A percentile compares a stretch with the other conserved stretches of the same genome.
These are phyloP conservation scores for Scomberomorus guttatus DNA, from an alignment of 2,797 vertebrate genomes.

Conservation along the genomic window DNA sequence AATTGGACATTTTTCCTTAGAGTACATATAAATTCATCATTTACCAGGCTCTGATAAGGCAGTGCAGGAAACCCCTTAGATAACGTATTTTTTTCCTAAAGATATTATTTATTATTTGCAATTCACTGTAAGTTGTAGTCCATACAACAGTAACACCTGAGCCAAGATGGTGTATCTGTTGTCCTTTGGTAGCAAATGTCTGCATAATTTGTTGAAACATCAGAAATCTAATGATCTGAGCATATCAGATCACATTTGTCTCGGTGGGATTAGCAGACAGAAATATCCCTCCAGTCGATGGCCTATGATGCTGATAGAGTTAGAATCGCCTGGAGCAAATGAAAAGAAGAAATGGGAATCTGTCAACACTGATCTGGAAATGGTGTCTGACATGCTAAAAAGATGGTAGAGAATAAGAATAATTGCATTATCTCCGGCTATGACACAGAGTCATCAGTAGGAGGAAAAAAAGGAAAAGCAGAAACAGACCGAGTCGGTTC, in stretches of 20 bases:
- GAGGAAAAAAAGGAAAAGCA: background rate
- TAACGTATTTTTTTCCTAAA: slow-evolving; percentile 11
- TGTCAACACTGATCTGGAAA: slow-evolving; percentile 44
- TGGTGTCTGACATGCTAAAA: slow-evolving; percentile 33
- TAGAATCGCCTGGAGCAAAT: slow-evolving; percentile 49
- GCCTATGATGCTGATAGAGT: slow-evolving; percentile 47
- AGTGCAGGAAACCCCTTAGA: slow-evolving; percentile 2
- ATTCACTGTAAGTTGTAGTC: slow-evolving; percentile 39
- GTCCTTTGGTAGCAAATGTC: slow-evolving; percentile 48
- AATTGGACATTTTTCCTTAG: slow-evolving; percentile 48
- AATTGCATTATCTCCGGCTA: slow-evolving; percentile 9
- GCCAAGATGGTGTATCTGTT: slow-evolving; percentile 55
- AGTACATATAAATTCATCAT: slow-evolving; percentile 42
- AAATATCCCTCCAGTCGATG: slow-evolving; percentile 50
- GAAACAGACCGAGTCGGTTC: background rate
- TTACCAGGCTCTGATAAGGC: slow-evolving; percentile 20
- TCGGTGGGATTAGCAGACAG: slow-evolving; percentile 62
- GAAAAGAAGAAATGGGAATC: slow-evolving; percentile 48
- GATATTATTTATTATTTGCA: slow-evolving; percentile 41
- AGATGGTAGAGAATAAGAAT: slow-evolving; percentile 13
- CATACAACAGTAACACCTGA: slow-evolving; percentile 15
- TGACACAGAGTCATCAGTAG: background rate
- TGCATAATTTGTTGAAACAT: slow-evolving; percentile 69
- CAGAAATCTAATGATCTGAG: slow-evolving; percentile 70
- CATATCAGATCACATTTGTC: slow-evolving; percentile 65